Evolutionary conservation across 2,888 invertebrate species (phyloP).

Genomic region (Muschampia plurimacula): DNA sequence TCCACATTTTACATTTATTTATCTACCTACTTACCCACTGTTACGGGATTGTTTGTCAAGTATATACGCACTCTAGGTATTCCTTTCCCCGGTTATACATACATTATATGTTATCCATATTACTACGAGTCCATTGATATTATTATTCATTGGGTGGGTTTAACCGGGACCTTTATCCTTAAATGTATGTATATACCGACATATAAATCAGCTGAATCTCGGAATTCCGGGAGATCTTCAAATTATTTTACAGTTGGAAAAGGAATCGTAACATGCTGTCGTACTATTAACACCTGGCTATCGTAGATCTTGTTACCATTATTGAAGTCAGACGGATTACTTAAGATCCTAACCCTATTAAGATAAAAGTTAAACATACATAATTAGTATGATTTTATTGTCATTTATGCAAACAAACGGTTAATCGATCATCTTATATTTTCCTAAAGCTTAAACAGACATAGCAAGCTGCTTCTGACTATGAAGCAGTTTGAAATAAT

Average conservation of each 20-base stretch:
- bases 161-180: constrained; percentile 35
- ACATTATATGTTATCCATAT: background rate
- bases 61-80: constrained; percentile 49
- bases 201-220: background rate
- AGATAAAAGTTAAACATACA: too few species aligned
- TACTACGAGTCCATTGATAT: constrained; percentile 41
- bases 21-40: constrained; percentile 60
- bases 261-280: too few species aligned
- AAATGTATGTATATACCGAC: constrained; percentile 3
- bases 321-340: too few species aligned
- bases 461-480: too few species aligned
- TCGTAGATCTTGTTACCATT: too few species aligned
- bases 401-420: too few species aligned
- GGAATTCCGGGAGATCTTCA: background rate
- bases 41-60: constrained; percentile 46
- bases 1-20: constrained; percentile 58
- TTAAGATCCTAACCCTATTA: too few species aligned
- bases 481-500: too few species aligned
- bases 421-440: too few species aligned
- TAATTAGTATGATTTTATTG: too few species aligned
- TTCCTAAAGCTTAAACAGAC: too few species aligned
- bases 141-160: constrained; percentile 28
- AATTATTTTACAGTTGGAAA: background rate
- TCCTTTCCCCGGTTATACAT: constrained; percentile 43
- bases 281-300: too few species aligned